A percentile compares a stretch with the other conserved stretches of the same genome.
phyloP scores from a whole-genome alignment of 2,113 vertebrate species.

The Actinemys pallida region DNA sequence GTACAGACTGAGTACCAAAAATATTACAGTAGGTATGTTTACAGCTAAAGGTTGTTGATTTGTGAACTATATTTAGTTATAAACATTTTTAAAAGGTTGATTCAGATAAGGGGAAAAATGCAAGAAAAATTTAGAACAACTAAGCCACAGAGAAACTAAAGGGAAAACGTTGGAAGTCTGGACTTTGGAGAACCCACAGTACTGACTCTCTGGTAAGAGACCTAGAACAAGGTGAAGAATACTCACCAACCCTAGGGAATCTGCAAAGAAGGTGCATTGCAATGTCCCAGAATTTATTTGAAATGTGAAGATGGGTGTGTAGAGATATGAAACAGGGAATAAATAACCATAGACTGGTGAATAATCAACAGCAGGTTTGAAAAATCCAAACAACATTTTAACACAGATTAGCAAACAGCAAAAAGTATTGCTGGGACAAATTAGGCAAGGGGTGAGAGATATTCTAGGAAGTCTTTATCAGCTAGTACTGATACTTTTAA shows the following conservation, averaged over 20 bases:
- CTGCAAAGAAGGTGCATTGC: rapidly evolving
- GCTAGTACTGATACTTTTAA: background rate
- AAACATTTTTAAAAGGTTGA: background rate
- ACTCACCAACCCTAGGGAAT: rapidly evolving
- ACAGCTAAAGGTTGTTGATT: background rate
- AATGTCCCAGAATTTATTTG: background rate
- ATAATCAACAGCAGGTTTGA: background rate
- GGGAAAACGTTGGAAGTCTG: background rate
- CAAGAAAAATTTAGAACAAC: background rate
- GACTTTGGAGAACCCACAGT: background rate
- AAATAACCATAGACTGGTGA: rapidly evolving
- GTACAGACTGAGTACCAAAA: background rate
- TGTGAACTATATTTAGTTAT: background rate
- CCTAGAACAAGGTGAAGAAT: background rate
- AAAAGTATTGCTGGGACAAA: background rate
- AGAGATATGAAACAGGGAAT: background rate
- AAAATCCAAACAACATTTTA: background rate
- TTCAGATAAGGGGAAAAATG: background rate
- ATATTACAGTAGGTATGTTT: too few relatives aligned
- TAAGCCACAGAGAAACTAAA: background rate
- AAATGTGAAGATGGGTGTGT: rapidly evolving
- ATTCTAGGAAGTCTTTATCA: background rate
- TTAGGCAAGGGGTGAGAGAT: background rate
- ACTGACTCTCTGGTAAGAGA: background rate
- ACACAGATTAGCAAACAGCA: background rate